phyloP scores from a whole-genome alignment of 2,113 vertebrate genomes.

The Callithrix jacchus region DNA sequence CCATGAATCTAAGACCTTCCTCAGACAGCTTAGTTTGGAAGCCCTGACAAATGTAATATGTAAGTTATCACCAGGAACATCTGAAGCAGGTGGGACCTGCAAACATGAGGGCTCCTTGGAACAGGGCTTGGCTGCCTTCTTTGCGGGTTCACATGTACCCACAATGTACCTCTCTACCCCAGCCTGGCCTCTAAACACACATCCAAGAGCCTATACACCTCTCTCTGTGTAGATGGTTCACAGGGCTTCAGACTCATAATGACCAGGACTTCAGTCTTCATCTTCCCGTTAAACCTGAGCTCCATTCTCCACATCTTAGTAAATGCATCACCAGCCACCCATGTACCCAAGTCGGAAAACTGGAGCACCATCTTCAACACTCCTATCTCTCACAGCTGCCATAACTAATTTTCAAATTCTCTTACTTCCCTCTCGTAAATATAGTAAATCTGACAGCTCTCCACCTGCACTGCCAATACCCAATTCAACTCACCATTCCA shows the following conservation, averaged over 20 bases:
- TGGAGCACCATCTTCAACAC: not conserved
- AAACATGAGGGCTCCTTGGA: not conserved
- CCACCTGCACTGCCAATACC: not conserved
- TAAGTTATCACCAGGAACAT: not conserved
- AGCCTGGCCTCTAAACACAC: not conserved
- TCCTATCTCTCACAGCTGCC: not conserved
- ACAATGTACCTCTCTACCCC: not conserved
- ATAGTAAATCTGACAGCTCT: not conserved
- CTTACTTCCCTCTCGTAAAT: not conserved
- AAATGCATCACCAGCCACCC: not conserved
- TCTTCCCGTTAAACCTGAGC: not conserved
- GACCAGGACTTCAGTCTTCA: not conserved
- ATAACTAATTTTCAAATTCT: not conserved
- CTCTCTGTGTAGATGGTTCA: not conserved
- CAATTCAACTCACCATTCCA: not conserved
- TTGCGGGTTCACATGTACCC: fast-evolving
- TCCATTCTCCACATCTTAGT: not conserved
- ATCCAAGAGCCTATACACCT: not conserved
- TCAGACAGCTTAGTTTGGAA: not conserved
- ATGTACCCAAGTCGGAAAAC: not conserved
- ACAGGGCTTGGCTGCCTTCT: not conserved
- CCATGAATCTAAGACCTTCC: not conserved
- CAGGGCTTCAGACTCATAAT: not conserved
- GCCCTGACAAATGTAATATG: not conserved
- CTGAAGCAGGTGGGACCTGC: not conserved